A percentile compares a stretch with the other conserved stretches of the same genome.
Conservation (phyloP, 2,797 vertebrate species). For the Tragopan temminckii region DNA sequence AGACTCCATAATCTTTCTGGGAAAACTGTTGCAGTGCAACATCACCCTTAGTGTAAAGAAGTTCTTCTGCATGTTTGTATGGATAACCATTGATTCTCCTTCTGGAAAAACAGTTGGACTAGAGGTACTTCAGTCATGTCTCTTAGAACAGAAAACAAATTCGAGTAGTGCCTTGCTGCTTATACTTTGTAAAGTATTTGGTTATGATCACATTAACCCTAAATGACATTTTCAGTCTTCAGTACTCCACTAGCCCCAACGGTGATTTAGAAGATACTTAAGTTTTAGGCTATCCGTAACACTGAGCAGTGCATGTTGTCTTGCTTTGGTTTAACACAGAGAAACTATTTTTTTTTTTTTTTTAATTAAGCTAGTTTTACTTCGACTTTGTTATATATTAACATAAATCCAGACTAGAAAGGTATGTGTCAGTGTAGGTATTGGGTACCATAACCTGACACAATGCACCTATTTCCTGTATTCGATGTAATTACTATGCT, state of each 20-base stretch:
- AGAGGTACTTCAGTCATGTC: not conserved
- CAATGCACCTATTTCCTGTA: not conserved
- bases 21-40: no score
- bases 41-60: no score
- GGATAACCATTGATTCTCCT: not conserved
- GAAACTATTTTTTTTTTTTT: not conserved
- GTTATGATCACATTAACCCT: not conserved
- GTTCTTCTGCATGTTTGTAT: no score
- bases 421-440: not conserved
- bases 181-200: not conserved
- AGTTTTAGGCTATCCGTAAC: not conserved
- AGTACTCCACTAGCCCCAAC: not conserved
- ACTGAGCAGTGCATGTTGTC: not conserved
- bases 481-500: not conserved
- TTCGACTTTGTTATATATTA: not conserved
- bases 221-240: not conserved
- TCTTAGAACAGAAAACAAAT: not conserved
- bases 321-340: not conserved
- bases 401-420: not conserved
- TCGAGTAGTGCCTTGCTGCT: not conserved
- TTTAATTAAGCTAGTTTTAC: not conserved
- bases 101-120: not conserved
- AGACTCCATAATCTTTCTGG: no score
- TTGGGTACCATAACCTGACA: not conserved
- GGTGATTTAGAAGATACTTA: not conserved